These are phyloP conservation scores for Lissocephala sabroskyi DNA, from an alignment of 2,888 invertebrate genomes.

Conservation along the genomic window DNA sequence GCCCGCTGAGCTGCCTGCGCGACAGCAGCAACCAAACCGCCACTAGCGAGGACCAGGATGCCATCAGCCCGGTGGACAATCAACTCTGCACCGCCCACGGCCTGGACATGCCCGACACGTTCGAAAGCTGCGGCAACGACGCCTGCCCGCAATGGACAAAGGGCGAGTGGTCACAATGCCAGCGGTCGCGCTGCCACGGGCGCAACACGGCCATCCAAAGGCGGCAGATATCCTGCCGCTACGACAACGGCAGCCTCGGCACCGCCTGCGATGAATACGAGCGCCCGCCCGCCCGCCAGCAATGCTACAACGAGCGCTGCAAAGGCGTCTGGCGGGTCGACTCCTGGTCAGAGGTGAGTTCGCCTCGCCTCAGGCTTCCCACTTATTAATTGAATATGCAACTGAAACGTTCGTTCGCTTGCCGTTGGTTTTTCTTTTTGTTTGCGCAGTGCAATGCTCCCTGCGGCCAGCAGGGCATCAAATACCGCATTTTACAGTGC, in stretches of 20 bases:
- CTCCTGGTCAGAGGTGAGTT: conserved; percentile 91
- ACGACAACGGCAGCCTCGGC: conserved; percentile 69
- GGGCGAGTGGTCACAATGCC: conserved; percentile 82
- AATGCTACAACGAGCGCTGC: conserved; percentile 88
- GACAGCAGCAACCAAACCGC: conserved; percentile 16
- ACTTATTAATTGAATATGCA: conserved; percentile 35
- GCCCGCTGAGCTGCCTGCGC: conserved; percentile 61
- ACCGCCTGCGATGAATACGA: conserved; percentile 79
- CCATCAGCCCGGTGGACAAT: conserved; percentile 74
- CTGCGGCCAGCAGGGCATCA: conserved; percentile 87
- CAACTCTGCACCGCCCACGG: conserved; percentile 82
- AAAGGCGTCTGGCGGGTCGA: conserved; percentile 92
- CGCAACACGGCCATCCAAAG: conserved; percentile 85
- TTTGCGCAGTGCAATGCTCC: conserved; percentile 85
- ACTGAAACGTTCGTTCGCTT: too few species aligned
- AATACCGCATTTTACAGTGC: conserved; percentile 91
- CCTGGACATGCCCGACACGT: conserved; percentile 77
- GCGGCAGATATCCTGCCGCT: conserved; percentile 75
- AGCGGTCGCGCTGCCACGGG: conserved; percentile 82
- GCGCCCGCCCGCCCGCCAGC: conserved; percentile 83
- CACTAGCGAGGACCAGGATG: not conserved
- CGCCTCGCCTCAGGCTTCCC: conserved; percentile 14
- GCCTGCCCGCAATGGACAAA: conserved; percentile 83
- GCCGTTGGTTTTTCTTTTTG: too few species aligned
- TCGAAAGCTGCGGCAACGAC: conserved; percentile 78